phyloP scores from a whole-genome alignment of 2,888 invertebrate genomes.

The Esperia sulphurella region DNA sequence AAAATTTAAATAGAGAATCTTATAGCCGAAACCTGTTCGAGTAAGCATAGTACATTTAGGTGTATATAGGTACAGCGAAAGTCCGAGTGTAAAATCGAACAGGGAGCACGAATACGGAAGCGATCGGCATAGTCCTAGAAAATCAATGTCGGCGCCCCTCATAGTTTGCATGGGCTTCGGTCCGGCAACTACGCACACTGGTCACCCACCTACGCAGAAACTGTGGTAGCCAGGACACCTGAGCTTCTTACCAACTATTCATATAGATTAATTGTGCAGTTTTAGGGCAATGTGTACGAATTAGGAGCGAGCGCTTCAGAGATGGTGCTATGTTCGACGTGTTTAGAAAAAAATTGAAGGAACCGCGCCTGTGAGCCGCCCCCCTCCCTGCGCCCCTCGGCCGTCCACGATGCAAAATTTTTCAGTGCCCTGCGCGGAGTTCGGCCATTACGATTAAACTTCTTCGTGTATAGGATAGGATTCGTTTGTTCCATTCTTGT shows the following conservation, averaged over 20 bases:
- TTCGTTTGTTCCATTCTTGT: not conserved
- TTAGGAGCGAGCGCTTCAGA: conserved; percentile 17
- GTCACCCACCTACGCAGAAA: conserved; percentile 5
- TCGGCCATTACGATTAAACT: conserved; percentile 29
- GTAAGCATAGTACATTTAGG: not conserved
- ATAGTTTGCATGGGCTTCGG: conserved; percentile 72
- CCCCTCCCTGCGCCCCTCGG: conserved; percentile 33
- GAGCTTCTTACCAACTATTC: not conserved
- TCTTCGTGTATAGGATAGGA: not conserved
- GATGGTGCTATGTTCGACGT: conserved; percentile 28
- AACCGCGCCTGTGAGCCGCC: conserved; percentile 34
- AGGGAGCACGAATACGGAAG: conserved; percentile 51
- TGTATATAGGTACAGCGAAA: conserved; percentile 11
- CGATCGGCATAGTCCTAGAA: conserved; percentile 74
- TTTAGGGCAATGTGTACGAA: conserved; percentile 11
- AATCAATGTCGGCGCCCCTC: conserved; percentile 72
- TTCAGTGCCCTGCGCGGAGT: conserved; percentile 51
- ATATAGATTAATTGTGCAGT: not conserved
- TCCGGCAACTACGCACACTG: conserved; percentile 7
- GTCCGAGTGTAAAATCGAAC: conserved; percentile 48
- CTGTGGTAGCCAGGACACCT: not conserved
- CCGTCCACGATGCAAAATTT: conserved; percentile 59
- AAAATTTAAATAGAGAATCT: not conserved
- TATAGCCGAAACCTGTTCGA: too few species aligned
- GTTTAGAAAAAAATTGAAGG: conserved; percentile 49